Percentiles rank a stretch among this genome's conserved stretches.
phyloP scores from a whole-genome alignment of 2,888 invertebrate species.

The Hemaris fuciformis region DNA sequence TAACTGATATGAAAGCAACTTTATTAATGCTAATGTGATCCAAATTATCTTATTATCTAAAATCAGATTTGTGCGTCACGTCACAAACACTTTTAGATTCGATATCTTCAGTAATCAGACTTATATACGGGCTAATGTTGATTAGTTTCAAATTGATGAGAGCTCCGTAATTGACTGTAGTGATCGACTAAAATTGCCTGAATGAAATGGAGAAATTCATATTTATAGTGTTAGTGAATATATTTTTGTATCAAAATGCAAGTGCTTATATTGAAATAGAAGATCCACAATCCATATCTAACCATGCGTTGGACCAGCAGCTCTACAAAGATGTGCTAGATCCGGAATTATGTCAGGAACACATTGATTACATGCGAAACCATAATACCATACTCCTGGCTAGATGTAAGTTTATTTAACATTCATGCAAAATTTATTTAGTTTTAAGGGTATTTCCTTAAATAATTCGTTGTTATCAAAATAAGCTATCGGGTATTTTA shows the following conservation, averaged over 20 bases:
- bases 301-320: slow-evolving; percentile 47
- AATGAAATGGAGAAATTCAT: not conserved
- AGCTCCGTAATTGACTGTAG: not conserved
- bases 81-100: not conserved
- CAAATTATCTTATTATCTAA: not conserved
- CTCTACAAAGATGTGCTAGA: slow-evolving; percentile 56
- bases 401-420: slow-evolving; percentile 52
- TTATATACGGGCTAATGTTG: not conserved
- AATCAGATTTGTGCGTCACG: not conserved
- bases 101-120: not conserved
- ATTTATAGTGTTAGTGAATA: slow-evolving; percentile 13
- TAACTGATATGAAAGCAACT: not conserved
- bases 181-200: not conserved
- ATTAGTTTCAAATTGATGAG: not conserved
- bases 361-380: slow-evolving; percentile 44
- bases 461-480: too few relatives aligned
- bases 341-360: slow-evolving; percentile 49
- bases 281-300: slow-evolving; percentile 26
- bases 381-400: slow-evolving; percentile 38
- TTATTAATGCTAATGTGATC: not conserved
- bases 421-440: not conserved
- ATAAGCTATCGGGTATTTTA: too few relatives aligned
- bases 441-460: too few relatives aligned
- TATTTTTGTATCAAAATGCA: slow-evolving; percentile 16
- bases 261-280: slow-evolving; percentile 29